Base-by-base conservation (phyloP, 2,888 invertebrate species). In the Caenorhabditis afra region DNA sequence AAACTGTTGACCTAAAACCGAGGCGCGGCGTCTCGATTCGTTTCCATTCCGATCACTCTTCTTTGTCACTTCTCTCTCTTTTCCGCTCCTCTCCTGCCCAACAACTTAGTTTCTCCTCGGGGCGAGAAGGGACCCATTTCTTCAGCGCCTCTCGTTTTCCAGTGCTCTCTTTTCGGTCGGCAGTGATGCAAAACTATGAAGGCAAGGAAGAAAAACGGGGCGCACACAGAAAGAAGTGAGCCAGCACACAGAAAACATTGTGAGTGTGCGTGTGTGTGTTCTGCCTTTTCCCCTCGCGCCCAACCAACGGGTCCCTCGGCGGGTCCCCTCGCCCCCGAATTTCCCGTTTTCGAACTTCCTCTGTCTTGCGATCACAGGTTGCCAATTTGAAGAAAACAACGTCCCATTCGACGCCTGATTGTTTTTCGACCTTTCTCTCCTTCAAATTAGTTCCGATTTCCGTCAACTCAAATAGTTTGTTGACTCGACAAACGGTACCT, bases 181-280 rank as follows among this genome's bases (percentile, higher is more conserved):
- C 58, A 61, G 58, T 68, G 68, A 68, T 68, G 68, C 68, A 61
- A 68, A 68, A 59, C 59, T 61, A 52, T 58, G 47, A 50, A 44
- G 64, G 44, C 49, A 22, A 29, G 23, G 18, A 41, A 59, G 45
- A 68, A 59, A 53, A 58, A 49, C 20, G 45, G 18, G 35, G 47
- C 41, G 39, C 44, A 41, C 59, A 59, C 18, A 53, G 50, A 45
- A 16, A 61, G 53, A 35, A 29, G 39, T 22, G 49, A 57, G 57
- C 55, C 55, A 55, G 29, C 29, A 55, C 55, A 55, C 55, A 55
- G 37, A 55, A 55, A 41, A 52, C n/a, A n/a, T n/a, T 64, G 39
- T 41, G 45, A 55, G 44, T 50, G 45, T n/a, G 29, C 29, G 39
- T 39, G 39, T 14, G 49, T 55, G 65, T 35, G 45, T 35, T 65